phyloP scores from a whole-genome alignment of 2,113 vertebrate genomes.

The Pangasianodon hypophthalmus region DNA sequence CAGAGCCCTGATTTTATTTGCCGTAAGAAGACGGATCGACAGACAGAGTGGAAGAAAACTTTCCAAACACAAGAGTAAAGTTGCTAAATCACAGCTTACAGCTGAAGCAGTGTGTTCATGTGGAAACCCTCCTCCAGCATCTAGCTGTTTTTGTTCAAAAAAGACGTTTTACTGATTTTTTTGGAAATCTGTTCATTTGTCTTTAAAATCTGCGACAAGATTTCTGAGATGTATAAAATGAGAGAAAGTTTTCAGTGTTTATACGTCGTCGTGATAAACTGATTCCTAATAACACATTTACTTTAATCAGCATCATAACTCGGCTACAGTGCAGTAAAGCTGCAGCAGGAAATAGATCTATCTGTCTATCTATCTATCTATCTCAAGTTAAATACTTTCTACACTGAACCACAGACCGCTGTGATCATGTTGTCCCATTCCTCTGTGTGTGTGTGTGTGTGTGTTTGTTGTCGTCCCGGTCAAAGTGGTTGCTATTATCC shows the following conservation, averaged over 20 bases:
- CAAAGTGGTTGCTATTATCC: constrained; percentile 53
- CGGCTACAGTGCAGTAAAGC: neutral
- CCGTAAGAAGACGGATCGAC: neutral
- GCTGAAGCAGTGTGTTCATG: neutral
- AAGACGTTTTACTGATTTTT: neutral
- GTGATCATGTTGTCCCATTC: neutral
- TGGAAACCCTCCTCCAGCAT: neutral
- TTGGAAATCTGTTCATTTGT: neutral
- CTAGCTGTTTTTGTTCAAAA: neutral
- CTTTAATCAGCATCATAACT: neutral
- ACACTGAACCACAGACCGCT: neutral
- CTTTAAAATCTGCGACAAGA: neutral
- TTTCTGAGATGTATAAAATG: neutral
- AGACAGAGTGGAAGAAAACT: neutral
- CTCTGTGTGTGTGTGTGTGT: constrained; percentile 12
- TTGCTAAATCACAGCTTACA: neutral
- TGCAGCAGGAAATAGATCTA: neutral
- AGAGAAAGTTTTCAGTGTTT: neutral
- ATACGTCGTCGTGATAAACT: neutral
- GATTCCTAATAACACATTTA: neutral
- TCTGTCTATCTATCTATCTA: neutral
- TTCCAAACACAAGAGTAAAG: neutral
- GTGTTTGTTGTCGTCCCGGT: neutral
- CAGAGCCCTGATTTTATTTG: neutral
- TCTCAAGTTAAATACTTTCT: neutral